These are phyloP conservation scores for Drosophila picticornis DNA, from an alignment of 2,888 invertebrate species.

Conservation along the genomic window DNA sequence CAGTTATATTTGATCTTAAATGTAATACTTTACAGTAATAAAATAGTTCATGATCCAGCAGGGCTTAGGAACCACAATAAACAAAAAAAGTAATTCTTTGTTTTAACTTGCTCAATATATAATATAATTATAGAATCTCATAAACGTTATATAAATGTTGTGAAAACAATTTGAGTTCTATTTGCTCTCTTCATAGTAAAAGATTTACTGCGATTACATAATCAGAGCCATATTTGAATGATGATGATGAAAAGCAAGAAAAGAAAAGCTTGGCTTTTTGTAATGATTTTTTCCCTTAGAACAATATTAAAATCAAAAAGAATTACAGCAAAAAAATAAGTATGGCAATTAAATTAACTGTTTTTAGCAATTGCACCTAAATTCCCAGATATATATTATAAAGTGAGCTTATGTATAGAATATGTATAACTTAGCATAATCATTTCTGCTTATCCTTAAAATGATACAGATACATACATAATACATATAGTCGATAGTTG, in stretches of 20 bases:
- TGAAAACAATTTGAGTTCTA: neutral
- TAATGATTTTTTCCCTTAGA: neutral
- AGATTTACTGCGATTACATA: neutral
- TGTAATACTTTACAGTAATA: constrained; percentile 8
- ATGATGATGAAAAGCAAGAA: neutral
- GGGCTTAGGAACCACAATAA: constrained; percentile 10
- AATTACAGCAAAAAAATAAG: neutral
- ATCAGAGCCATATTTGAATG: neutral
- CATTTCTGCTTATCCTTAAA: neutral
- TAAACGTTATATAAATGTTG: neutral
- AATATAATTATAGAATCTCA: neutral
- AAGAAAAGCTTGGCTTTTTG: neutral
- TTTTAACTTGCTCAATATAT: neutral
- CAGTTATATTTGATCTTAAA: constrained; percentile 1
- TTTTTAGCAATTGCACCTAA: constrained; percentile 5
- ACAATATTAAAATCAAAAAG: neutral
- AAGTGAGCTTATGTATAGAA: neutral
- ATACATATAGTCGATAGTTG: constrained; percentile 1
- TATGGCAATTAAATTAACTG: neutral
- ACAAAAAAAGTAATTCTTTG: neutral
- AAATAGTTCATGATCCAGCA: constrained; percentile 6
- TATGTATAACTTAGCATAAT: neutral
- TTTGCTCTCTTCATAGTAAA: neutral
- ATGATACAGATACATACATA: neutral
- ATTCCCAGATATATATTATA: neutral